These are phyloP conservation scores for Diarsia rubi DNA, from an alignment of 2,888 invertebrate genomes.

Conservation along the genomic window DNA sequence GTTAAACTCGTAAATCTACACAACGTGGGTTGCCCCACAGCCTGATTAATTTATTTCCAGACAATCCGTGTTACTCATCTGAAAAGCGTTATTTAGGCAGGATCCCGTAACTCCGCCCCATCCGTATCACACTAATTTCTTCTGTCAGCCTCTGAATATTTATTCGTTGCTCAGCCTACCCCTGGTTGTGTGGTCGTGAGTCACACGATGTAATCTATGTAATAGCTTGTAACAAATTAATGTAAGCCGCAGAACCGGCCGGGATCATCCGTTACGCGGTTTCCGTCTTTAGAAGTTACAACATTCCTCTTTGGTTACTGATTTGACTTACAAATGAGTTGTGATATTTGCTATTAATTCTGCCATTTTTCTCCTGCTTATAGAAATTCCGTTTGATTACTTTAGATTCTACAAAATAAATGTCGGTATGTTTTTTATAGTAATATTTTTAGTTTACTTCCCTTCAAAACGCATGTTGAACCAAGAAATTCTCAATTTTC, in stretches of 20 bases:
- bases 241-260: constrained; percentile 40
- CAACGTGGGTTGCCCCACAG: constrained; percentile 78
- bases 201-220: constrained; percentile 59
- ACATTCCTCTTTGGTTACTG: constrained; percentile 42
- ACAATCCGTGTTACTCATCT: constrained; percentile 81
- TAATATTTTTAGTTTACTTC: background rate
- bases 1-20: constrained; percentile 85
- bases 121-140: constrained; percentile 70
- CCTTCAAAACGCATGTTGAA: constrained; percentile 7
- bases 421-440: background rate
- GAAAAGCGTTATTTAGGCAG: constrained; percentile 75
- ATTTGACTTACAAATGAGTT: constrained; percentile 58
- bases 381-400: background rate
- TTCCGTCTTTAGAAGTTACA: constrained; percentile 52
- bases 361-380: constrained; percentile 20
- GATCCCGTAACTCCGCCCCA: constrained; percentile 68
- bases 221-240: constrained; percentile 57
- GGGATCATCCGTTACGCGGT: constrained; percentile 48
- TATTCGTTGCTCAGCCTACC: constrained; percentile 58
- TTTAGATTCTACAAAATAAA: constrained; percentile 4
- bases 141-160: constrained; percentile 67
- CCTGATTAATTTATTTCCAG: constrained; percentile 86
- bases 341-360: constrained; percentile 40
- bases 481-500: constrained; percentile 26
- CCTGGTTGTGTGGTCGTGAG: constrained; percentile 44